These are phyloP conservation scores for Coelogynopora nodosa DNA, from an alignment of 2,888 invertebrate genomes.

Conservation along the genomic window DNA sequence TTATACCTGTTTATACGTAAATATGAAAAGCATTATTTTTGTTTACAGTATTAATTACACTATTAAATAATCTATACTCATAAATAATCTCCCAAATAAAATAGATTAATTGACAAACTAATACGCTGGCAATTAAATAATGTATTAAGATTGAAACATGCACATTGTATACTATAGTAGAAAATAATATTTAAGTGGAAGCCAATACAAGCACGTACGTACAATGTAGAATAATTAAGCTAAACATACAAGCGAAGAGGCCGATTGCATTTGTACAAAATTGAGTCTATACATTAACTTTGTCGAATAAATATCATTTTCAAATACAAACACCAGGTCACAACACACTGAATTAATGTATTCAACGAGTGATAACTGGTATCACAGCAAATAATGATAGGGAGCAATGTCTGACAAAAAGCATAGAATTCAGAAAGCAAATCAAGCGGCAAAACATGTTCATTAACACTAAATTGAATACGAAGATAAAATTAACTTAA, in stretches of 20 bases:
- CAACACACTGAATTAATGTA: not conserved
- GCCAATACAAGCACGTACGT: not conserved
- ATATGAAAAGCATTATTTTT: no score
- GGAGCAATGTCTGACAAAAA: not conserved
- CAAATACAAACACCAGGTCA: not conserved
- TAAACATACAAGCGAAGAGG: not conserved
- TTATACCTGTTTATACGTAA: no score
- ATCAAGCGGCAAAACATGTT: not conserved
- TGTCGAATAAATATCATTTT: not conserved
- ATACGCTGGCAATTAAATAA: not conserved
- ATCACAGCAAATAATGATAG: not conserved
- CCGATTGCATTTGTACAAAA: not conserved
- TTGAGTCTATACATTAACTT: not conserved
- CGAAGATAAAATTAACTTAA: not conserved
- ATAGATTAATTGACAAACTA: no score
- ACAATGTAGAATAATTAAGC: not conserved
- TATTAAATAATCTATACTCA: no score
- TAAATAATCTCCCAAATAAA: no score
- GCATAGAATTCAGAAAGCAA: not conserved
- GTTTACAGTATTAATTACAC: no score
- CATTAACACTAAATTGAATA: not conserved
- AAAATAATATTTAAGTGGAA: not conserved
- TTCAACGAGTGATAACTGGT: not conserved
- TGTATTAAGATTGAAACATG: slow-evolving; percentile 17
- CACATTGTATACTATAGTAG: no score